Conservation (phyloP, 2,113 vertebrate species). For the Strix aluco region DNA sequence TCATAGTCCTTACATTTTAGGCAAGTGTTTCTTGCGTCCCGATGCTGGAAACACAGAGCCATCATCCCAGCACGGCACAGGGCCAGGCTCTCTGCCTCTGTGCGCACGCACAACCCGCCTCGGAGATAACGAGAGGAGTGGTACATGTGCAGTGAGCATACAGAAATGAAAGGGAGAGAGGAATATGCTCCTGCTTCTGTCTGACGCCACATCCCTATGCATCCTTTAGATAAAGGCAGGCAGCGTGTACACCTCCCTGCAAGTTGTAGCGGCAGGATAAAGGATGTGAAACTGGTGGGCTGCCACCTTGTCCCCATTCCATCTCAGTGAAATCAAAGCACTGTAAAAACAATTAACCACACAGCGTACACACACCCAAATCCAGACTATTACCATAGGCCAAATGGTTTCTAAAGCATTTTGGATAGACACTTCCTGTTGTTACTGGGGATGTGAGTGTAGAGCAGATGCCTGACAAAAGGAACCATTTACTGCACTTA, state of each 20-base stretch:
- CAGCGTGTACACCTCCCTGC: fast-evolving
- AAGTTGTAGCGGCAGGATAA: not conserved
- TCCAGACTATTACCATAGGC: not conserved
- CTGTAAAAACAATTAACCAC: not conserved
- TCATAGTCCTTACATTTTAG: not conserved
- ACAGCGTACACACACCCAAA: not conserved
- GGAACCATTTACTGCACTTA: not conserved
- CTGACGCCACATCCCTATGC: fast-evolving
- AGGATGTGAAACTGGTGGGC: not conserved
- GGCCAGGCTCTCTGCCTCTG: not conserved
- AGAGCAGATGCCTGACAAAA: not conserved
- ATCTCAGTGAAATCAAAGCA: not conserved
- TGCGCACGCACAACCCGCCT: fast-evolving
- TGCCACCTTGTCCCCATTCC: not conserved
- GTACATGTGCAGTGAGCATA: fast-evolving
- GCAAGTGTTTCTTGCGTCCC: not conserved
- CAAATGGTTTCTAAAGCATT: not conserved
- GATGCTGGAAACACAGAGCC: not conserved
- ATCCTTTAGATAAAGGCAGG: not conserved
- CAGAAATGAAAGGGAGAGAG: not conserved
- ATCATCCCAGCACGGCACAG: fast-evolving
- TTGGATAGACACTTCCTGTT: not conserved
- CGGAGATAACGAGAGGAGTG: fast-evolving
- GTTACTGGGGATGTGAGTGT: too few relatives aligned
- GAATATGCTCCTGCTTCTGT: not conserved